Evolutionary conservation across 2,888 invertebrate species (phyloP), one percentile per base, ranked within the genome.

Genomic region (Dryobotodes eremita): DNA sequence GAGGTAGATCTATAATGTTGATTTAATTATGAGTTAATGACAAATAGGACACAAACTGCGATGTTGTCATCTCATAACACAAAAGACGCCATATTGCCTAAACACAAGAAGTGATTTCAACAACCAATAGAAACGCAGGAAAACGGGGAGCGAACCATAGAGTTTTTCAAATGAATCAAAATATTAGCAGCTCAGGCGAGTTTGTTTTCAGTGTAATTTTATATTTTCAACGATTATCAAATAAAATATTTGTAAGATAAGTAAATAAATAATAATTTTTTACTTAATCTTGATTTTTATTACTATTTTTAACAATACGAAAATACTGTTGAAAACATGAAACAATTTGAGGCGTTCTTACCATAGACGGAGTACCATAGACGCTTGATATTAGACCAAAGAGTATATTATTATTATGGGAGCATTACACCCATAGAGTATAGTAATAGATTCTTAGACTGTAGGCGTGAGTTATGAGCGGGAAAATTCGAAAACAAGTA

Each of bases 51-150:
- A 95, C 96, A 95, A 96, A 96, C 94, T 97, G 95, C 96, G 96
- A 97, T 97, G 97, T 97, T 97, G 97, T 97, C 97, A 97, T 96
- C 96, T 96, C 95, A 96, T 94, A 96, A 96, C 96, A 96, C 95
- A 93, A 95, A 93, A 94, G 94, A 94, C 97, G 97, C 97, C 97
- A 97, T 97, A 95, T 97, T 97, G 96, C 94, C 91, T 93, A 95
- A 95, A 93, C 93, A 93, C 93, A 93, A 92, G 91, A 89, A 90
- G 82, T 90, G 82, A 80, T 80, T 88, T 71, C 70, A 84, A 77
- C 83, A 75, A 76, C 88, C 86, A 86, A 84, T 86, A 77, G 74
- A 65, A 86, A 64, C 68, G 61, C 88, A 73, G 83, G 80, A 88
- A 86, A 80, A 75, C 74, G 46, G 65, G 62, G 85, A 79, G 66